Percentiles rank a stretch among this genome's conserved stretches.
Conservation (phyloP, 2,888 invertebrate genomes). For the Polydrusus cervinus region DNA sequence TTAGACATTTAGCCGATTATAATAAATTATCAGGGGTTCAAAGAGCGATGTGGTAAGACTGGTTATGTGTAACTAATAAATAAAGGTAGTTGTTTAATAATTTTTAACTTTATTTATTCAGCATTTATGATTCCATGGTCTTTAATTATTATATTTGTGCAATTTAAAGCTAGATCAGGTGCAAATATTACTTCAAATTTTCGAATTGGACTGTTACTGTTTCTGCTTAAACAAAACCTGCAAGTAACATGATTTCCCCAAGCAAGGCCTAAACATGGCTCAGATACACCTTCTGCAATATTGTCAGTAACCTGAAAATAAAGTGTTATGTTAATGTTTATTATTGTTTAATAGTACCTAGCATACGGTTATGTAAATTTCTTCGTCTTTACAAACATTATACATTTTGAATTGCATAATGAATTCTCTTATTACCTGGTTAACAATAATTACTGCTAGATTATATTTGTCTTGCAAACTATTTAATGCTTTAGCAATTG, state of each 20-base stretch:
- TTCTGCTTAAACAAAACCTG: constrained; percentile 72
- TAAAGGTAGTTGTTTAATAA: constrained; percentile 4
- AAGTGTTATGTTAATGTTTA: background rate
- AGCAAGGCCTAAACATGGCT: constrained; percentile 78
- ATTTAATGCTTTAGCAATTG: constrained; percentile 75
- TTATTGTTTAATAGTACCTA: no score
- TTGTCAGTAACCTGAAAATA: constrained; percentile 62
- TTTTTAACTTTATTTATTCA: background rate
- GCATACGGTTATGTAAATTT: no score
- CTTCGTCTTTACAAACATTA: no score
- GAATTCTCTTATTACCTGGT: constrained; percentile 76
- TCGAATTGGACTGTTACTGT: constrained; percentile 63
- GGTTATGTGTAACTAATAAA: constrained; percentile 26
- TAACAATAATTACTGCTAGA: constrained; percentile 79
- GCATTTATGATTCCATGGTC: constrained; percentile 56
- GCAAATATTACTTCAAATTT: constrained; percentile 75
- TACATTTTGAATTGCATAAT: background rate
- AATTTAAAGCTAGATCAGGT: constrained; percentile 73
- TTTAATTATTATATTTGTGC: constrained; percentile 73
- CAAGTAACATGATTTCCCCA: constrained; percentile 80
- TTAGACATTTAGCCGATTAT: constrained; percentile 93
- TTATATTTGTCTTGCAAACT: constrained; percentile 73
- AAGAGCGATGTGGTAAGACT: constrained; percentile 90
- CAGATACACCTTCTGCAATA: constrained; percentile 63
- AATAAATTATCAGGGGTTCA: constrained; percentile 94